Evolutionary conservation across 2,113 vertebrate genomes (phyloP).

Genomic region (Dromaius novaehollandiae): DNA sequence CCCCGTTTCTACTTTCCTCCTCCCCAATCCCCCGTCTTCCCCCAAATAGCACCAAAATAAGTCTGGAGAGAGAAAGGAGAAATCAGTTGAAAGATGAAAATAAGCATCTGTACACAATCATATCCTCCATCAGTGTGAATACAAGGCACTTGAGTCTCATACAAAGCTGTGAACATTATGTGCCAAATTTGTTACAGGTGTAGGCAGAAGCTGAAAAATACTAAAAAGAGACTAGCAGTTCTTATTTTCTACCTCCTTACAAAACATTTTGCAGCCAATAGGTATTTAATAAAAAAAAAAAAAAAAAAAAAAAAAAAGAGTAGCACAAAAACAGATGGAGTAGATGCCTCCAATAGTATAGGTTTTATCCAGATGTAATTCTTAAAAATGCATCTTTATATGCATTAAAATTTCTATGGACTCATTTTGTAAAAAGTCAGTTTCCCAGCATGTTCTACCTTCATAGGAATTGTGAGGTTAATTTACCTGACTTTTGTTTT

Average conservation of each 20-base stretch:
- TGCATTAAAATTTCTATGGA: background rate
- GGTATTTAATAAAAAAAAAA: background rate
- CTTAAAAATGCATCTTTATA: conserved; percentile 37
- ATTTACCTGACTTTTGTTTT: background rate
- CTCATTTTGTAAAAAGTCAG: conserved; percentile 32
- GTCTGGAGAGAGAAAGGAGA: conserved; percentile 25
- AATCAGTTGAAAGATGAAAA: conserved; percentile 29
- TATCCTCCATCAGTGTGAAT: background rate
- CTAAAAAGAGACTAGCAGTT: background rate
- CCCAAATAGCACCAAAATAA: background rate
- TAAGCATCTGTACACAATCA: conserved; percentile 31
- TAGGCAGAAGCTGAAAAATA: conserved; percentile 30
- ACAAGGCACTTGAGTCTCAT: conserved; percentile 21
- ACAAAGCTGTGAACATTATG: conserved; percentile 39
- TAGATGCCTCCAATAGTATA: background rate
- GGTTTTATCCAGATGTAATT: background rate
- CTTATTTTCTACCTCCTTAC: background rate
- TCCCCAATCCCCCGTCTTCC: background rate
- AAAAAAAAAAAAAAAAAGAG: no score
- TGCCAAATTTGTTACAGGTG: conserved; percentile 55
- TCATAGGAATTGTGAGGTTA: conserved; percentile 39
- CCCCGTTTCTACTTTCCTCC: background rate
- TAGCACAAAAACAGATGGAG: background rate
- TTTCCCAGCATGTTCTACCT: conserved; percentile 47
- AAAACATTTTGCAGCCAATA: background rate